These are phyloP conservation scores for Cylas formicarius DNA, from an alignment of 1,140 invertebrate genomes.

Conservation along the genomic window DNA sequence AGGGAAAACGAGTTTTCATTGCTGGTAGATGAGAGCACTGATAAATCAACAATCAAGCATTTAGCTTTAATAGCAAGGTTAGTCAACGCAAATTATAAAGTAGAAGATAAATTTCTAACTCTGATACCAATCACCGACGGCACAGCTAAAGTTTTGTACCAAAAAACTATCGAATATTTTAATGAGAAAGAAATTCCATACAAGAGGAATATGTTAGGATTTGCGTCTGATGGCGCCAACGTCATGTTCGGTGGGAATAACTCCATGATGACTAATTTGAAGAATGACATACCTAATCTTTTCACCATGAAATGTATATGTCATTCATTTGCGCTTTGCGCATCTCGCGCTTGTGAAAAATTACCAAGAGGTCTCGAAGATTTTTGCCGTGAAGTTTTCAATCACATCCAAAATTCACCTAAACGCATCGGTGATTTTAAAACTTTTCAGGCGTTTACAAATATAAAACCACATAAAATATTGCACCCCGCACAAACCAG, in stretches of 20 bases:
- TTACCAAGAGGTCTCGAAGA: conserved; percentile 23
- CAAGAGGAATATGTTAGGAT: conserved; percentile 39
- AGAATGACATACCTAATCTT: conserved; percentile 33
- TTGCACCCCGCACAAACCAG: too few relatives aligned
- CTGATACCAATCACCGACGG: too few relatives aligned
- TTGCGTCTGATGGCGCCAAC: conserved; percentile 41
- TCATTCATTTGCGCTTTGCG: conserved; percentile 36
- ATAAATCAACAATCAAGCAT: too few relatives aligned
- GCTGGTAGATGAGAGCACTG: too few relatives aligned
- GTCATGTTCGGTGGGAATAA: conserved; percentile 38
- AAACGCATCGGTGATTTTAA: conserved; percentile 27
- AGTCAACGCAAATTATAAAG: too few relatives aligned
- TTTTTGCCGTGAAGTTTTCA: conserved; percentile 28
- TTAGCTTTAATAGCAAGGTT: too few relatives aligned
- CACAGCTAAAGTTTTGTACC: too few relatives aligned
- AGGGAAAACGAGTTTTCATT: too few relatives aligned
- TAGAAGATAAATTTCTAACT: too few relatives aligned
- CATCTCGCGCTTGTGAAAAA: conserved; percentile 30
- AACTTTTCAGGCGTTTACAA: conserved; percentile 31
- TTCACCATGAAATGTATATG: conserved; percentile 39
- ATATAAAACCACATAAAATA: too few relatives aligned
- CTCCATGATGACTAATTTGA: conserved; percentile 31
- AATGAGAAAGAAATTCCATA: conserved; percentile 33
- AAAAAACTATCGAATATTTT: conserved; percentile 14
- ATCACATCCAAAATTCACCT: conserved; percentile 27